phyloP scores from a whole-genome alignment of 2,797 vertebrate genomes.

The Psittacula derbiana region DNA sequence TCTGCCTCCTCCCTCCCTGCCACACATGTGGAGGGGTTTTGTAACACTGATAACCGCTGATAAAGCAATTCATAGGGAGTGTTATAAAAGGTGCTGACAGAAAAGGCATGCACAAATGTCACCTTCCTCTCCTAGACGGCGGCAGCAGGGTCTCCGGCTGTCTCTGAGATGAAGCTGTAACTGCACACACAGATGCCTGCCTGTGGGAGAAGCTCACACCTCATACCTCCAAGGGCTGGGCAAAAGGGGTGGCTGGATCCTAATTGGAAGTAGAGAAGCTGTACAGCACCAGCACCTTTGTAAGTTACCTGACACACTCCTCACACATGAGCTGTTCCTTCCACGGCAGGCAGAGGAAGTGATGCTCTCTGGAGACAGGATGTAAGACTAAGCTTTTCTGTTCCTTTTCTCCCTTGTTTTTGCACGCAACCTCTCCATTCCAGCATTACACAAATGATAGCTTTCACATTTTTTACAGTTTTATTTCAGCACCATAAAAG shows the following conservation, averaged over 20 bases:
- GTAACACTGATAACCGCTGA: neutral
- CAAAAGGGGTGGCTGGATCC: neutral
- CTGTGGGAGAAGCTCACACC: neutral
- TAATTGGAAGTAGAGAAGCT: neutral
- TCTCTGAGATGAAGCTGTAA: neutral
- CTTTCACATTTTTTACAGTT: neutral
- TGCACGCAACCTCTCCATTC: neutral
- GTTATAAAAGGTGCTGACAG: neutral
- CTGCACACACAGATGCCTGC: rapidly evolving
- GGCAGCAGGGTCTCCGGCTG: neutral
- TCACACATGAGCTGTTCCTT: neutral
- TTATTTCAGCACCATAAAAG: neutral
- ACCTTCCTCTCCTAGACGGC: rapidly evolving
- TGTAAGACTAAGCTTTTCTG: neutral
- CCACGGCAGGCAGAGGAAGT: neutral
- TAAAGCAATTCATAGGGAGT: neutral
- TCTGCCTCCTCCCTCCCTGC: neutral
- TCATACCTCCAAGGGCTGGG: neutral
- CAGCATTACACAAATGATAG: neutral
- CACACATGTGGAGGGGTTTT: neutral
- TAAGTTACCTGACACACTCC: neutral
- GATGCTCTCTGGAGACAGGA: neutral
- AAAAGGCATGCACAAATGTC: neutral
- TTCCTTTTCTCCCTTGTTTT: neutral
- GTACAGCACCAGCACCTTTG: rapidly evolving